Percentiles rank a stretch among this genome's conserved stretches.
These are phyloP conservation scores for Polymixis flavicincta DNA, from an alignment of 2,888 invertebrate species.

Conservation along the genomic window DNA sequence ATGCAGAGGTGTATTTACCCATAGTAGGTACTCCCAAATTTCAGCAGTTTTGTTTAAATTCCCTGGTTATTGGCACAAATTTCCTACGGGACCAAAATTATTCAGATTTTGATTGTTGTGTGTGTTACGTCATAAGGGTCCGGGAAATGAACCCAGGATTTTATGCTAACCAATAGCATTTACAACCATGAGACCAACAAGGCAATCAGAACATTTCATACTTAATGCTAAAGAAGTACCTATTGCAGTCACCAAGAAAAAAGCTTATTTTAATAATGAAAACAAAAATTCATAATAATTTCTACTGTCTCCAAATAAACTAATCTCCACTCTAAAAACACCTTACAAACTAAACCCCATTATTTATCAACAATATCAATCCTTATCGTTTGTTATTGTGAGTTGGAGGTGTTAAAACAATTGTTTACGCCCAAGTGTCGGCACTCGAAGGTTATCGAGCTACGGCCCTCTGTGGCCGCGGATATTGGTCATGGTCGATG, in stretches of 20 bases:
- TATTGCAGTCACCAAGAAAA: too few species aligned
- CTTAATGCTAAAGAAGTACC: too few species aligned
- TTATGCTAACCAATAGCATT: not conserved
- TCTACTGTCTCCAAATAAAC: not conserved
- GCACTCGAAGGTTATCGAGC: constrained; percentile 60
- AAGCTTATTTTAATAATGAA: too few species aligned
- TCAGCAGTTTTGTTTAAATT: too few species aligned
- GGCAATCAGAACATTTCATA: not conserved
- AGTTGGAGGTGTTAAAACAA: constrained; percentile 54
- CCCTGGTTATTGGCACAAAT: too few species aligned
- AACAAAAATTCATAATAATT: not conserved
- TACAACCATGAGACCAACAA: too few species aligned
- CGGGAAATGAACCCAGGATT: not conserved
- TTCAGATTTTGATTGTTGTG: too few species aligned
- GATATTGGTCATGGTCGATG: constrained; percentile 60
- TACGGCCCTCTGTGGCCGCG: constrained; percentile 17
- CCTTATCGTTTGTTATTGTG: constrained; percentile 55
- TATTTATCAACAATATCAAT: constrained; percentile 30
- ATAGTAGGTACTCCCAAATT: too few species aligned
- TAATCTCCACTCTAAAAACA: not conserved
- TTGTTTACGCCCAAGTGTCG: constrained; percentile 72
- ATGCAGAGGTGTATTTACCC: not conserved
- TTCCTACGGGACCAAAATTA: too few species aligned
- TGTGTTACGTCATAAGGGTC: too few species aligned
- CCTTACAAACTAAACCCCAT: not conserved